Conservation (phyloP, 1,140 invertebrate genomes). For the Aplysia californica region DNA sequence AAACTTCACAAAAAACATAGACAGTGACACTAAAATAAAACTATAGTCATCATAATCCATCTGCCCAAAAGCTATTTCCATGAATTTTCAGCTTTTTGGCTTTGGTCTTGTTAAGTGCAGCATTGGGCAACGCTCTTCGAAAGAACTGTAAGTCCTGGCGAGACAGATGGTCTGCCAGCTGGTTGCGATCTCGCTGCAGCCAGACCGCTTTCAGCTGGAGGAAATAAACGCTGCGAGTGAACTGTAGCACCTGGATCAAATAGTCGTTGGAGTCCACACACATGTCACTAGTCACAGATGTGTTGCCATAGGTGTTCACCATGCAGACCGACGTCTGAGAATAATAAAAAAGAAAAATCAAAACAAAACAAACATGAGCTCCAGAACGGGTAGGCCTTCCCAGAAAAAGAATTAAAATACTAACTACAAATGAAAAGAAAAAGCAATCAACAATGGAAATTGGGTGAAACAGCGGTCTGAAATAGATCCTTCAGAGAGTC, state of each 20-base stretch:
- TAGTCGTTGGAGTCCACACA: not conserved
- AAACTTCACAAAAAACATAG: no score
- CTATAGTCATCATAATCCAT: no score
- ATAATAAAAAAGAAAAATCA: no score
- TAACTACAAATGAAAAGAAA: no score
- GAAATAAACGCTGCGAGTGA: constrained; percentile 33
- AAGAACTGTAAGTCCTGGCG: constrained; percentile 36
- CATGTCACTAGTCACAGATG: not conserved
- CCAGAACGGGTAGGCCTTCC: no score
- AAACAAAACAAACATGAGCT: no score
- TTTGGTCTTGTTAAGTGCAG: constrained; percentile 38
- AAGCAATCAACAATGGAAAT: no score
- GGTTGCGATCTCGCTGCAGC: constrained; percentile 39
- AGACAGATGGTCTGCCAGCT: constrained; percentile 44
- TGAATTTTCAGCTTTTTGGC: constrained; percentile 45
- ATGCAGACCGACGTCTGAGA: not conserved
- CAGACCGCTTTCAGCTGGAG: constrained; percentile 33
- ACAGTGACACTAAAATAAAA: no score
- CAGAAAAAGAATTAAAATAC: no score
- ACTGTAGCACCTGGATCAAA: constrained; percentile 28
- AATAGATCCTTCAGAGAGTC: no score
- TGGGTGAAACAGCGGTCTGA: no score
- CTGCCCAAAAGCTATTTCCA: no score
- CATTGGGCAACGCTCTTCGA: constrained; percentile 38
- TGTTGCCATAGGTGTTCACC: not conserved